Evolutionary conservation across 2,888 invertebrate genomes (phyloP).

Genomic region (Parapristionchus giblindavisi): DNA sequence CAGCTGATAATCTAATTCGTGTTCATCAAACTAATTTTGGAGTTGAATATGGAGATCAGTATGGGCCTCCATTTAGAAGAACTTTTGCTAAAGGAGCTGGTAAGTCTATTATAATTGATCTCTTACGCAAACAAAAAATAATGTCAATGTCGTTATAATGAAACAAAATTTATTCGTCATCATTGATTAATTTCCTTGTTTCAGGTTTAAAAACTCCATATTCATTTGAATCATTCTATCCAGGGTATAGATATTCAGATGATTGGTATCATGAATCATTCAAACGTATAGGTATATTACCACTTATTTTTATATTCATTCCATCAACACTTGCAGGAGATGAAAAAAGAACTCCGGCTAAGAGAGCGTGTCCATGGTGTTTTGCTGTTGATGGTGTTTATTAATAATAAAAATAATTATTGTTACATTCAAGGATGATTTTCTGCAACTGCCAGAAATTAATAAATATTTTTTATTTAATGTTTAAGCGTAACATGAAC

Average conservation of each 20-base stretch:
- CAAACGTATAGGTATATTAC: conserved; percentile 13
- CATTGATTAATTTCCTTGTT: background rate
- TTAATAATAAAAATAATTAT: background rate
- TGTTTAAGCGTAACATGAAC: no score
- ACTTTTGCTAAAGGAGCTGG: conserved; percentile 29
- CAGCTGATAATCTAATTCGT: conserved; percentile 27
- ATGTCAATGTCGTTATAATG: background rate
- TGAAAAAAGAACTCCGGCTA: conserved; percentile 53
- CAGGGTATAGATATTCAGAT: conserved; percentile 19
- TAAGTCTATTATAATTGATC: background rate
- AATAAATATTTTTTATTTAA: no score
- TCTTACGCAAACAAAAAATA: background rate
- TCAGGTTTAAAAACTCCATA: conserved; percentile 2
- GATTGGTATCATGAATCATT: conserved; percentile 36
- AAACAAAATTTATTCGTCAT: background rate
- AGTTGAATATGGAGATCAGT: conserved; percentile 35
- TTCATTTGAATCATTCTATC: conserved; percentile 24
- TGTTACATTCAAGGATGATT: no score
- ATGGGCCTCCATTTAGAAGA: conserved; percentile 33
- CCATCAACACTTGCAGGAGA: conserved; percentile 45
- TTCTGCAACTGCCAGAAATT: no score
- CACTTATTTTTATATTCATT: background rate
- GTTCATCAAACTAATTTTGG: conserved; percentile 27
- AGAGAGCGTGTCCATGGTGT: conserved; percentile 61
- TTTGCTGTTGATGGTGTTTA: conserved; percentile 47